phyloP scores from a whole-genome alignment of 2,888 invertebrate genomes.

The Pedicia rivosa region DNA sequence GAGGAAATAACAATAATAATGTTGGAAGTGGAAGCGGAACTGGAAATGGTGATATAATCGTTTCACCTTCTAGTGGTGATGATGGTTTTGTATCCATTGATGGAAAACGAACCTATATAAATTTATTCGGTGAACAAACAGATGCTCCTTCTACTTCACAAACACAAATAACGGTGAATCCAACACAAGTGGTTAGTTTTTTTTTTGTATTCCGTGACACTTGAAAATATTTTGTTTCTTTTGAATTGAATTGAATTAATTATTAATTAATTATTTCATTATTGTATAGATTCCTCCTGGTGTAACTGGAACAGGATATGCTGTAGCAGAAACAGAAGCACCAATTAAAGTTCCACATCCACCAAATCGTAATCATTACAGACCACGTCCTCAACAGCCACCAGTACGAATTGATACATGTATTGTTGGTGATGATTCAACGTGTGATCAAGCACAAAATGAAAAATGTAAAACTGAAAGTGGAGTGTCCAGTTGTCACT shows the following conservation, averaged over 20 bases:
- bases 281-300: slow-evolving; percentile 16
- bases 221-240: neutral
- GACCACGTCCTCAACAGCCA: slow-evolving; percentile 26
- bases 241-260: no score
- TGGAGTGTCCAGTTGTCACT: slow-evolving; percentile 78
- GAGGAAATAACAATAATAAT: slow-evolving; percentile 12
- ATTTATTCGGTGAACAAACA: slow-evolving; percentile 54
- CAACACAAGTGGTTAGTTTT: slow-evolving; percentile 15
- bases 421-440: slow-evolving; percentile 82
- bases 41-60: slow-evolving; percentile 47
- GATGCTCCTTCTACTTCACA: slow-evolving; percentile 22
- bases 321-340: slow-evolving; percentile 44
- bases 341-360: slow-evolving; percentile 33
- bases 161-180: no score
- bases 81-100: slow-evolving; percentile 85
- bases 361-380: slow-evolving; percentile 36
- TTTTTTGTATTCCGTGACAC: no score
- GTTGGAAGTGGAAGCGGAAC: slow-evolving; percentile 27
- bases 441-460: slow-evolving; percentile 75
- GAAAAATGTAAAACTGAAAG: slow-evolving; percentile 75
- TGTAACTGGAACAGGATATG: slow-evolving; percentile 46
- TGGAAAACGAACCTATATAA: slow-evolving; percentile 76
- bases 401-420: slow-evolving; percentile 71
- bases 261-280: slow-evolving; percentile 1
- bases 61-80: slow-evolving; percentile 53